Evolutionary conservation across 2,113 vertebrate genomes (phyloP).

Genomic region (Notothenia rossii): DNA sequence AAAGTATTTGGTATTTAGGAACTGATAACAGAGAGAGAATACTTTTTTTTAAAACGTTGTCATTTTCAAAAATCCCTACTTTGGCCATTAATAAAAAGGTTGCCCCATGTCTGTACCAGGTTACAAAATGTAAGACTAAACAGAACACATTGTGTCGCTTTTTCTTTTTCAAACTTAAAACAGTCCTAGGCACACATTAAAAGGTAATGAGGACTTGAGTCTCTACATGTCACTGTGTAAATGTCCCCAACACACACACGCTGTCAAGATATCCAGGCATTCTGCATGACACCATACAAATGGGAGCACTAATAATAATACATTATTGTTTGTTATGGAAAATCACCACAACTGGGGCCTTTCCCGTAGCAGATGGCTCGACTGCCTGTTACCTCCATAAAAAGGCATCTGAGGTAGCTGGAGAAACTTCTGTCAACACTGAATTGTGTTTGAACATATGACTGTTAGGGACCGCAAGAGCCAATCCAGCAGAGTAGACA

Average conservation of each 20-base stretch:
- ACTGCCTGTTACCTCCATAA: constrained; percentile 2
- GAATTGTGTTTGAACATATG: background rate
- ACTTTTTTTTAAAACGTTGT: no score
- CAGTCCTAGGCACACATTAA: background rate
- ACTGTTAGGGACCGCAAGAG: background rate
- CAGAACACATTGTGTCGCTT: no score
- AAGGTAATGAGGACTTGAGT: constrained; percentile 26
- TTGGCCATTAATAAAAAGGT: no score
- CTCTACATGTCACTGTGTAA: no score
- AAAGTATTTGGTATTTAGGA: no score
- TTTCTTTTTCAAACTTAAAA: no score
- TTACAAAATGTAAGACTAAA: no score
- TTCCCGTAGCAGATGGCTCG: background rate
- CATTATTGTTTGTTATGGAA: constrained; percentile 53
- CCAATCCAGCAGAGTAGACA: background rate
- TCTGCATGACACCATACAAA: constrained; percentile 14
- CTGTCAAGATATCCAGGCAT: constrained; percentile 6
- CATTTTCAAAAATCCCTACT: no score
- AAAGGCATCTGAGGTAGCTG: background rate
- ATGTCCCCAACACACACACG: background rate
- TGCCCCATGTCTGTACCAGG: no score
- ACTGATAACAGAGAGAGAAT: no score
- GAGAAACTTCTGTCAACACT: background rate
- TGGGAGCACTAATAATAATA: constrained; percentile 53
- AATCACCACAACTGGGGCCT: constrained; percentile 51